These are phyloP conservation scores for Xylophagus ater DNA, from an alignment of 2,888 invertebrate genomes.

Conservation along the genomic window DNA sequence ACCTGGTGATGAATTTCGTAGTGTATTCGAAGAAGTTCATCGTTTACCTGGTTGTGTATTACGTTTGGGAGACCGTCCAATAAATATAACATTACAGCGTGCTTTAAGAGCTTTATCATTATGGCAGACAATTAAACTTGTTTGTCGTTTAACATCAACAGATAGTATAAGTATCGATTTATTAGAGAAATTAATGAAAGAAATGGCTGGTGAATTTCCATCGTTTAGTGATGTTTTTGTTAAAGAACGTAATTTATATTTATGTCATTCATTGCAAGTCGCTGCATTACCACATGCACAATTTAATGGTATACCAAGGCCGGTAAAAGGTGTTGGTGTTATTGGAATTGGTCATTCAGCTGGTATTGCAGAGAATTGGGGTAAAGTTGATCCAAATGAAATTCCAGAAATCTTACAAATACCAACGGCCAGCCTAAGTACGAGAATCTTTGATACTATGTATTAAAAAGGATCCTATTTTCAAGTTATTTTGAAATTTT, in stretches of 20 bases:
- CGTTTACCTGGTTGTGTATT: constrained; percentile 61
- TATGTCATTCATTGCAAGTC: constrained; percentile 77
- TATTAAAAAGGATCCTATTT: too few relatives aligned
- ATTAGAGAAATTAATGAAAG: constrained; percentile 80
- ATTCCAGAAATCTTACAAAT: constrained; percentile 50
- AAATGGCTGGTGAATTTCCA: constrained; percentile 91
- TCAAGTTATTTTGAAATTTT: too few relatives aligned
- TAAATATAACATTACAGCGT: constrained; percentile 81
- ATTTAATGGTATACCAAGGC: constrained; percentile 30
- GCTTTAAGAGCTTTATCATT: constrained; percentile 76
- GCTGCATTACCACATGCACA: constrained; percentile 43
- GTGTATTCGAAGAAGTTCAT: constrained; percentile 76
- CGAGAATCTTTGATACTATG: too few relatives aligned
- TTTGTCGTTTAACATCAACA: constrained; percentile 75
- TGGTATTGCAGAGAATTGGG: constrained; percentile 81
- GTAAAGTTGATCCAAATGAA: constrained; percentile 56
- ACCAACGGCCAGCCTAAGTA: constrained; percentile 39
- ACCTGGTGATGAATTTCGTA: constrained; percentile 94
- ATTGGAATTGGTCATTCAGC: constrained; percentile 94
- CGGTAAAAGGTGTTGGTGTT: constrained; percentile 82
- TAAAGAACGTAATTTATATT: constrained; percentile 81
- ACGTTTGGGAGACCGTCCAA: constrained; percentile 87
- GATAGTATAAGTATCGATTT: constrained; percentile 79
- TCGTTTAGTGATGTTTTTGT: constrained; percentile 85
- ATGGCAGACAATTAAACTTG: constrained; percentile 79